Base-by-base conservation (phyloP, 2,113 vertebrate genomes). In the Capricornis sumatraensis region DNA sequence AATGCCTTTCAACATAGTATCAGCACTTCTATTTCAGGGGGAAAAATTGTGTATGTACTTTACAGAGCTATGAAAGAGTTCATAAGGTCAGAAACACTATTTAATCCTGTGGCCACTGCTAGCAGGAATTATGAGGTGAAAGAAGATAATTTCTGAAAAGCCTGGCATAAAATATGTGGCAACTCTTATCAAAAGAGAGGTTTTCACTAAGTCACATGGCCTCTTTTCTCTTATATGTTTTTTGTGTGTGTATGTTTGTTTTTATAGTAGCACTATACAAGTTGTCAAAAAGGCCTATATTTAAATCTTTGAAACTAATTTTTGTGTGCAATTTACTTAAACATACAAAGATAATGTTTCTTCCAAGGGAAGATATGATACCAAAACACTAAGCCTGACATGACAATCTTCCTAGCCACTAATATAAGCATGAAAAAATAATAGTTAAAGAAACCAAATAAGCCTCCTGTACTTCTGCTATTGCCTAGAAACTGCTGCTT, bases 101-200 rank as follows among this genome's bases (percentile, higher is more conserved):
- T 92, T 95, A 96, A 97, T 71, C 97, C 30, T 97, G 36, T 97
- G 90, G 47, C 55, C 97, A 92, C 89, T 95, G 58, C 62, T 43
- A 94, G 81, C 53, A 98, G 71, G 71, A 98, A 98, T 98, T 98
- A 94, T 12, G 79, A 1, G 25, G 83, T 89, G 97, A 98, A 95
- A 96, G 96, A 84, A 94, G 53, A 86, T 88, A 89, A 98, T 76
- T 89, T 82, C 92, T 97, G 94, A 97, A 97, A 62, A 96, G n/a
- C 25, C 64, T 92, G 94, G 86, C 94, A 93, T 21, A 96, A 96
- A 97, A 97, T 95, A 64, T 89, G 84, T 89, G 47, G 60, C 40
- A 93, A 91, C 62, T 95, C 91, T 79, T 93, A 45, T 96, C 50
- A 94, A 90, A 97, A 97, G 17, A 81, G 57, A 95, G 47, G 19